Evolutionary conservation across 2,888 invertebrate genomes (phyloP), one percentile per base, ranked within the genome.

Genomic region (Antitype chi): DNA sequence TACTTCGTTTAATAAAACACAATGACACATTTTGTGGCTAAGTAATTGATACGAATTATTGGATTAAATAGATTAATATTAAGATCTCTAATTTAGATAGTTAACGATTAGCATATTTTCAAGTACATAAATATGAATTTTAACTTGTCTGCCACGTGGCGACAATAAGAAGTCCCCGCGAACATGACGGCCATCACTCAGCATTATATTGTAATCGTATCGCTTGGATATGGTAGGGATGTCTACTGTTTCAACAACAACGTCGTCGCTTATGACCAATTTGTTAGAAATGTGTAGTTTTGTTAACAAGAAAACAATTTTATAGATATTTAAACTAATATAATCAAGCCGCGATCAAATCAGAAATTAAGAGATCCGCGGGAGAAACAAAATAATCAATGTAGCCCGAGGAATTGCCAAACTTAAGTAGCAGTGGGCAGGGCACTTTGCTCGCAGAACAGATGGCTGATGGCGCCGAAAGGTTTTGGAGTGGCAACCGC

Each of bases 61-160:
- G 38, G 25, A 76, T 25, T 78, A 53, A 43, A 60, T 25, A 32
- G 52, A 69, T 69, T 53, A 60, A 25, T 28, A 9, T 25, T 59
- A 63, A 47, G 28, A 47, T 47, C 13, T 20, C 52, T 74, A 17
- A 57, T 64, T 57, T n/a, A 80, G 52, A 74, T 74, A 73, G 5
- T 17, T 20, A 15, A 28, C 43, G 43, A 49, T 64, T 23, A 52
- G 23, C 49, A 43, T 64, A 7, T 70, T 60, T 57, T 32, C 52
- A 25, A 53, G 11, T 11, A 28, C 43, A 6, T 25, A 20, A 11
- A 11, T 13, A 32, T 28, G 53, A 20, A 62, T 80, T n/a, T 71
- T 49, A 49, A 23, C 11, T 15, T 11, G 5, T 4, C 80, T 62
- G 53, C 20, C 38, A 49, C 60, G 38, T 63, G 80, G 43, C 6